Evolutionary conservation across 2,113 vertebrate genomes (phyloP).

Genomic region (Emydocephalus ijimae): DNA sequence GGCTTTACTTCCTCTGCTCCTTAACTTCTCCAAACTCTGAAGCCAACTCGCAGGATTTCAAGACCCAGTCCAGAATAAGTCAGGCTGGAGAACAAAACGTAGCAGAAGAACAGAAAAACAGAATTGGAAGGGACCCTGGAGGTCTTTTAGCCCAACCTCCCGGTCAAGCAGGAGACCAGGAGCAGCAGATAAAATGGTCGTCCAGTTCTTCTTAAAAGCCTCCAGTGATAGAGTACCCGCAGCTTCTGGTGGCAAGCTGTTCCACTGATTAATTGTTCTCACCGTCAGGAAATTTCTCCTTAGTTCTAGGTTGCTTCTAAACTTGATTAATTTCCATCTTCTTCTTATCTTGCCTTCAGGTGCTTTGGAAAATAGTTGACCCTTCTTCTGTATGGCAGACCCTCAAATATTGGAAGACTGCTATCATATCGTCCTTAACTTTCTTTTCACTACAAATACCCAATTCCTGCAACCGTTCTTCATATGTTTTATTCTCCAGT

Average conservation of each 20-base stretch:
- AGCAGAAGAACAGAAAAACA: background rate
- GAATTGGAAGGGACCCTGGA: background rate
- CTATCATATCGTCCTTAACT: background rate
- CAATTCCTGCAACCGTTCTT: background rate
- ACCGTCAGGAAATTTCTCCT: background rate
- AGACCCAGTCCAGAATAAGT: background rate
- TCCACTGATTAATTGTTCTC: background rate
- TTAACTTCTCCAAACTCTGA: background rate
- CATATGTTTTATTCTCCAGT: background rate
- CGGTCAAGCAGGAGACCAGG: background rate
- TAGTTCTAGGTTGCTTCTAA: background rate
- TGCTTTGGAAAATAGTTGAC: background rate
- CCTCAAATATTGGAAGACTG: background rate
- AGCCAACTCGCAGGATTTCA: background rate
- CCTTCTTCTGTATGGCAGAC: background rate
- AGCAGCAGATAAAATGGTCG: background rate
- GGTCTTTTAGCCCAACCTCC: background rate
- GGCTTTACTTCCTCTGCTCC: background rate
- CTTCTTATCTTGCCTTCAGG: background rate
- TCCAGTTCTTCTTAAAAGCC: background rate
- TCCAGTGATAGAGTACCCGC: background rate
- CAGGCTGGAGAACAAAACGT: background rate
- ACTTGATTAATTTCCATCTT: background rate
- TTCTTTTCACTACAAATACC: background rate
- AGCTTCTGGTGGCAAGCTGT: rapidly evolving